Conservation (phyloP, 2,888 invertebrate species). For the Nebria salina region DNA sequence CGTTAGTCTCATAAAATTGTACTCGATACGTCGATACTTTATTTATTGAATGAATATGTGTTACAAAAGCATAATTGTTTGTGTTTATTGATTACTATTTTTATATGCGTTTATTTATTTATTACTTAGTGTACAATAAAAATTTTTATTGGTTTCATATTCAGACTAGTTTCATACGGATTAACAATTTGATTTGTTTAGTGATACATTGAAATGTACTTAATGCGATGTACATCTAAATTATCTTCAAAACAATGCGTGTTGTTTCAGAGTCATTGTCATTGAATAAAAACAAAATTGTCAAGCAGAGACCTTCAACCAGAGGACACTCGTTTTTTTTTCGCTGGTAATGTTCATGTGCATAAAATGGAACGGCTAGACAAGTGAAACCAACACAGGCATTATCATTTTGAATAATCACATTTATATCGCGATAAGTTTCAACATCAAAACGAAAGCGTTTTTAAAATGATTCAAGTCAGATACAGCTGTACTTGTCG, state of each 20-base stretch:
- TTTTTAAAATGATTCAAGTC: background rate
- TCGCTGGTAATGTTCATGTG: slow-evolving; percentile 1
- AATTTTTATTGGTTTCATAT: too few species aligned
- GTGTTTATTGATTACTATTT: background rate
- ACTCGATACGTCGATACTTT: slow-evolving; percentile 1
- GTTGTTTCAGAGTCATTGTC: background rate
- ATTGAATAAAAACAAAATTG: background rate
- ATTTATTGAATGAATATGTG: background rate
- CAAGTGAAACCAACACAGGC: background rate
- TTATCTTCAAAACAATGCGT: background rate
- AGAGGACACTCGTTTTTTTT: background rate
- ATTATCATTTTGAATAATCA: background rate
- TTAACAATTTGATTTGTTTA: too few species aligned
- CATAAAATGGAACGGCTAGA: slow-evolving; percentile 22
- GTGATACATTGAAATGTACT: too few species aligned
- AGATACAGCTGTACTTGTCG: background rate
- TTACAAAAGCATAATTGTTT: background rate
- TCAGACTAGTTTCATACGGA: background rate
- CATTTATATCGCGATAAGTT: background rate
- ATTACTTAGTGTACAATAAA: too few species aligned
- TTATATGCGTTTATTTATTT: background rate
- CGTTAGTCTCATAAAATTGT: background rate
- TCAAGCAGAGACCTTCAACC: background rate
- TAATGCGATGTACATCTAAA: background rate
- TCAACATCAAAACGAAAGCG: background rate